These are phyloP conservation scores for Oegoconia quadripuncta DNA, from an alignment of 2,888 invertebrate genomes.

Conservation along the genomic window DNA sequence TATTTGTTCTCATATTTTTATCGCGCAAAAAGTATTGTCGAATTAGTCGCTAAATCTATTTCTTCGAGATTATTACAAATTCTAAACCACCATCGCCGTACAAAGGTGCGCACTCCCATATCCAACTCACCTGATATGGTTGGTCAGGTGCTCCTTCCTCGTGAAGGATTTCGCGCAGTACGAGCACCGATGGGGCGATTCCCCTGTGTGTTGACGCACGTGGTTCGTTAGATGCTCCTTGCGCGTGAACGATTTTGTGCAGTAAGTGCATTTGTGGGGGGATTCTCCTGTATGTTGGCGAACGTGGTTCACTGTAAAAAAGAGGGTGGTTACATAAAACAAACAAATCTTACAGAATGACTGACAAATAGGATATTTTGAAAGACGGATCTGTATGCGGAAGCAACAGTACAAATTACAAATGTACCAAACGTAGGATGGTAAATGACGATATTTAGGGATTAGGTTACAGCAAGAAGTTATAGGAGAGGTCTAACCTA, in stretches of 20 bases:
- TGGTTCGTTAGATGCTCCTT: constrained; percentile 92
- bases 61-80: neutral
- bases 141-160: constrained; percentile 91
- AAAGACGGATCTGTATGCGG: no score
- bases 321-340: neutral
- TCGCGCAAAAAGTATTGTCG: no score
- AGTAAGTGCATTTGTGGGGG: constrained; percentile 87
- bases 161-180: constrained; percentile 92
- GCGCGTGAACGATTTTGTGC: constrained; percentile 87
- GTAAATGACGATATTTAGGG: no score
- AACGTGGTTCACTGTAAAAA: constrained; percentile 81
- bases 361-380: no score
- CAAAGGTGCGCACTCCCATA: neutral
- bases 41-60: no score
- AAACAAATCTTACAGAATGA: no score
- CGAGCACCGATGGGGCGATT: constrained; percentile 91
- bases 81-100: neutral
- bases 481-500: no score
- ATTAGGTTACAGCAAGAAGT: constrained; percentile 5
- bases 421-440: no score
- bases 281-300: constrained; percentile 88
- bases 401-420: no score
- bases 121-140: constrained; percentile 83
- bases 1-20: no score
- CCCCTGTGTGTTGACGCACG: constrained; percentile 92